Evolutionary conservation across 2,888 invertebrate species (phyloP), one percentile per base, ranked within the genome.

Genomic region (Metacarcinus magister): DNA sequence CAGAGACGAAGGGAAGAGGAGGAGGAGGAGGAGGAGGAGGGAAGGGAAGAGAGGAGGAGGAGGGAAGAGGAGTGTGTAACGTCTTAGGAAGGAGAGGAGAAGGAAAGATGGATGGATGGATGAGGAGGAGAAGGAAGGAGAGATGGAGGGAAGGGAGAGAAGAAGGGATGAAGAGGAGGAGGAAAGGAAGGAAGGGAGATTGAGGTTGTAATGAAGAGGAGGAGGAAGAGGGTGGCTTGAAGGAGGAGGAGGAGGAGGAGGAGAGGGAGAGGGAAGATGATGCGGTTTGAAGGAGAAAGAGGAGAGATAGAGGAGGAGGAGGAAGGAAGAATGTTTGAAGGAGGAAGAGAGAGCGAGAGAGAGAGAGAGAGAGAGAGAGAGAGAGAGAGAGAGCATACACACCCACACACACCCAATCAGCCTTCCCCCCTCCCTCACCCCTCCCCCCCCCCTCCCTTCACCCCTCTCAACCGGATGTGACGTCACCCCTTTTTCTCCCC

Each of bases 1-100:
- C 95, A 95, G 44, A 95, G 39, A 90, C 95, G 90, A 48, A 23
- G n/a, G 46, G 28, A n/a, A 28, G 48, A 48, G 48, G n/a, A 10
- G 5, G 48, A 92, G 54, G 28, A 19, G n/a, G 32, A n/a, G 28
- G 82, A 82, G 82, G 28, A 46, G 54, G 89, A 54, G 89, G 32
- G 54, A 16, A 54, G 54, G 23, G 16, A 89, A 32, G 54, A 32
- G 82, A 82, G 82, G 67, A 67, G 5, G 67, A n/a, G 19, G 19
- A 19, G 19, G 13, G 44, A 32, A 90, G 39, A 32, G 13, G 39
- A 91, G 44, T 43, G 91, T 39, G 23, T 13, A 91, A 19, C 10
- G n/a, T 13, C 23, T 67, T n/a, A 82, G 82, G 32, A 32, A 82
- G 82, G 32, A 32, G 32, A 32, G 32, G 32, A 82, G 28, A 82